Evolutionary conservation across 2,888 invertebrate species (phyloP), one percentile per base, ranked within the genome.

Genomic region (Tetragnatha montana): DNA sequence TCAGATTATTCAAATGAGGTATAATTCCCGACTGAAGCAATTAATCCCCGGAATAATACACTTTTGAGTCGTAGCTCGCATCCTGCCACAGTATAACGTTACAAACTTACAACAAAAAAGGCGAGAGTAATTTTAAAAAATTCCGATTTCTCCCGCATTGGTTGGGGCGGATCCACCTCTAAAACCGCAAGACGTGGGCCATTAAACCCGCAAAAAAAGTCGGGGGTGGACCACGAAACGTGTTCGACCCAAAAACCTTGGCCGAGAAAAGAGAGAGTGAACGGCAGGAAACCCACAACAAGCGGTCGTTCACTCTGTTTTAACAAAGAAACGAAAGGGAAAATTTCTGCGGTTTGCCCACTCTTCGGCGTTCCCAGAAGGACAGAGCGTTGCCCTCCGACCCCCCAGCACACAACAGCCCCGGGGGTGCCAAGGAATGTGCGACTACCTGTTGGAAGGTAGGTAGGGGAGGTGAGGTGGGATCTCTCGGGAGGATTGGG

Each of bases 211-310:
- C 51, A 49, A 17, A 76, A 49, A 78, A 68, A 74, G 80, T 81
- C 74, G 81, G 80, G 81, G 75, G 51, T 81, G 80, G 75, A 69
- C 73, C 75, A 47, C 76, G 50, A 75, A 89, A 89, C 89, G 85
- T 89, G 85, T 81, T 81, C 85, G 89, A 89, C 89, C 89, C 49
- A 85, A 86, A 89, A 89, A 89, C 89, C 89, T 89, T 89, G 89
- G 89, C 89, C 89, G 85, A 35, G 85, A 78, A 89, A 89, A 35
- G 75, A 87, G 75, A 68, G 47, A 71, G 82, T 35, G 76, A 75
- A 78, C 73, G 73, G 73, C 73, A 51, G 22, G 71, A 76, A 82
- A 69, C 21, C 35, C 76, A 81, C 49, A 60, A 60, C 60, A 50
- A 73, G 51, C 71, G 88, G 88, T 89, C 88, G 70, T 89, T 89